Base-by-base conservation (phyloP, 1,140 invertebrate species). In the Sminthurides bifidus region DNA sequence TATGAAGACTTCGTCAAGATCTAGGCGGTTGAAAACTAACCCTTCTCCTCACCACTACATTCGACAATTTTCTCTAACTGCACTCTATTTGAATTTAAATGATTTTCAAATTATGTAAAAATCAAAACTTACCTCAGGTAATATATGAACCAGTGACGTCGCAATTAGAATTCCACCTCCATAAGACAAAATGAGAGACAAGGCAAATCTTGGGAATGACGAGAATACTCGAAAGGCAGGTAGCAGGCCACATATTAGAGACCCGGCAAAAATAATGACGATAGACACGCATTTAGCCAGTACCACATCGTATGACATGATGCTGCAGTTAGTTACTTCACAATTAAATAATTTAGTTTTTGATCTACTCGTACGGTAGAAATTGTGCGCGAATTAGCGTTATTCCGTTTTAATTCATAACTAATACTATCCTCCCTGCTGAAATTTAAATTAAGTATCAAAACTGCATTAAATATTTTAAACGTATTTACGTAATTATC, bases 141-240 rank as follows among this genome's bases (percentile, higher is more conserved):
- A 71, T 72, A 92, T 83, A 69, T 92, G 87, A 2, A 87, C 72
- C 33, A 88, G 69, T 21, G 84, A 81, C 1, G 88, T 91, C 0
- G 83, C 84, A 17, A 92, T 68, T 27, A 92, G 75, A 6, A 92
- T 85, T 0, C 89, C 88, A 3, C 82, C 87, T 23, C 87, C 87
- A 60, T 87, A 87, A 65, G 85, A 89, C 0, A 89, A 75, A 10
- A 86, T 67, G 14, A 76, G 72, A 8, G 81, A 84, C 10, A 81
- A 72, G 4, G 59, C 59, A 23, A 65, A 65, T 45, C 63, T 48
- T 14, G 63, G 63, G 35, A 65, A 65, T 15, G 54, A 38, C 15
- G 59, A 48, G 43, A 65, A 65, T 10, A 65, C 59, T 26, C 56
- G 54, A 41, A 65, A 65, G n/a, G 63, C 63, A 4, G 63, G 63